phyloP scores from a whole-genome alignment of 2,797 vertebrate genomes.

The Philypnodon macrostomus region DNA sequence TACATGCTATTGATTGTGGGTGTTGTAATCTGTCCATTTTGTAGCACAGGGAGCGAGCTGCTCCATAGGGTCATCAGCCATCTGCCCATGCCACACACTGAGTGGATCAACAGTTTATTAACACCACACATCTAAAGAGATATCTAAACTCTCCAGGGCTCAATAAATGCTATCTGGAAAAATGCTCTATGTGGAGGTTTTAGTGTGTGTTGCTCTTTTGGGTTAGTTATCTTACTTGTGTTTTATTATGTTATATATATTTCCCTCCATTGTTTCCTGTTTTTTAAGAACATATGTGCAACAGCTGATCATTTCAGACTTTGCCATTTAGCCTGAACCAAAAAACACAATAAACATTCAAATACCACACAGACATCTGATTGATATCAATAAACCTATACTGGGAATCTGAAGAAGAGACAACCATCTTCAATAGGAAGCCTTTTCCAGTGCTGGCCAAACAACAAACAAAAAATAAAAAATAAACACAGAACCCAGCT shows the following conservation, averaged over 20 bases:
- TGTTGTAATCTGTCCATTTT: slow-evolving; percentile 64
- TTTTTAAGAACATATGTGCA: no score
- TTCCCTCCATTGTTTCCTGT: no score
- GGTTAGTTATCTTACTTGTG: neutral
- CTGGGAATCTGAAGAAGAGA: neutral
- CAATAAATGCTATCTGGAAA: no score
- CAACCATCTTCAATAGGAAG: neutral
- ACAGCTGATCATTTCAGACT: no score
- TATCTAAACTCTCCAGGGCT: slow-evolving; percentile 5
- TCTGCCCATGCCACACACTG: slow-evolving; percentile 38
- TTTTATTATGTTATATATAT: no score
- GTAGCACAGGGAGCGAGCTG: slow-evolving; percentile 32
- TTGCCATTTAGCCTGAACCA: no score
- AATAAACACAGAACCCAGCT: slow-evolving; percentile 28
- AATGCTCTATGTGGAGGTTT: neutral
- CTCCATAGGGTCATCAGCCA: slow-evolving; percentile 53
- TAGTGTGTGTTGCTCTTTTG: neutral
- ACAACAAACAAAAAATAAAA: slow-evolving; percentile 17
- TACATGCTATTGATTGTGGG: slow-evolving; percentile 58
- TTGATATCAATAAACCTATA: neutral
- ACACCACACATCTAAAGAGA: slow-evolving; percentile 19
- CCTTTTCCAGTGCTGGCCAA: slow-evolving; percentile 5
- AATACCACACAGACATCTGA: no score
- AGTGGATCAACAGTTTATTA: slow-evolving; percentile 21
- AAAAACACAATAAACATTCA: no score